Percentiles rank a stretch among this genome's conserved stretches.
Conservation (phyloP, 2,113 vertebrate genomes). For the Stegastes partitus region DNA sequence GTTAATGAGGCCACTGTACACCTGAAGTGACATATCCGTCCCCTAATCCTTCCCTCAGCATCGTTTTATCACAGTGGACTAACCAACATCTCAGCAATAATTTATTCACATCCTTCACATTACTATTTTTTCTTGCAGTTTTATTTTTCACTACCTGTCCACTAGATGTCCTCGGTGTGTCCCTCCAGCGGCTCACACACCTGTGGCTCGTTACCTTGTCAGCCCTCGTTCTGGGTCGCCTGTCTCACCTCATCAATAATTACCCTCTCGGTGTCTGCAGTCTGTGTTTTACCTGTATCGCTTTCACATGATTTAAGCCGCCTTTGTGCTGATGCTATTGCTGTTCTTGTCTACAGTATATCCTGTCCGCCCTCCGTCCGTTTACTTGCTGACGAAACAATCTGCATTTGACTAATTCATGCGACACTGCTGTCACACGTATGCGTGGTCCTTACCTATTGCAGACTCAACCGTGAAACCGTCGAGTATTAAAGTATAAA, state of each 20-base stretch:
- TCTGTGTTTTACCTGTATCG: constrained; percentile 21
- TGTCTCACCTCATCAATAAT: constrained; percentile 42
- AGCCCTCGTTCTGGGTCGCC: neutral
- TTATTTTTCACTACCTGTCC: constrained; percentile 44
- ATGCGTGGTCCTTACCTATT: neutral
- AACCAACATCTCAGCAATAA: too few relatives aligned
- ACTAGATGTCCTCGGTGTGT: constrained; percentile 34
- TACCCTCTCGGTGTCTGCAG: constrained; percentile 11
- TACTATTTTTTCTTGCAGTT: too few relatives aligned
- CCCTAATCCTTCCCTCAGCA: too few relatives aligned
- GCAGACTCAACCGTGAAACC: neutral
- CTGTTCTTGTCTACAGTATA: neutral
- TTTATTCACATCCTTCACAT: too few relatives aligned
- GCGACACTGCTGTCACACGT: neutral
- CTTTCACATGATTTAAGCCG: constrained; percentile 23
- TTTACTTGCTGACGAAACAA: constrained; percentile 13
- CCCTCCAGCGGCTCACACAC: neutral
- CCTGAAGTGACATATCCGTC: too few relatives aligned
- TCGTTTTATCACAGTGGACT: too few relatives aligned
- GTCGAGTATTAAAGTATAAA: too few relatives aligned
- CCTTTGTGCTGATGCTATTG: constrained; percentile 24
- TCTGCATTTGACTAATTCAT: constrained; percentile 37
- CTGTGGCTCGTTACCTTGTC: neutral
- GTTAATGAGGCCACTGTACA: too few relatives aligned
- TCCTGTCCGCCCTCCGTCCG: neutral